These are phyloP conservation scores for Campoletis sonorensis DNA, from an alignment of 1,140 invertebrate genomes.

Conservation along the genomic window DNA sequence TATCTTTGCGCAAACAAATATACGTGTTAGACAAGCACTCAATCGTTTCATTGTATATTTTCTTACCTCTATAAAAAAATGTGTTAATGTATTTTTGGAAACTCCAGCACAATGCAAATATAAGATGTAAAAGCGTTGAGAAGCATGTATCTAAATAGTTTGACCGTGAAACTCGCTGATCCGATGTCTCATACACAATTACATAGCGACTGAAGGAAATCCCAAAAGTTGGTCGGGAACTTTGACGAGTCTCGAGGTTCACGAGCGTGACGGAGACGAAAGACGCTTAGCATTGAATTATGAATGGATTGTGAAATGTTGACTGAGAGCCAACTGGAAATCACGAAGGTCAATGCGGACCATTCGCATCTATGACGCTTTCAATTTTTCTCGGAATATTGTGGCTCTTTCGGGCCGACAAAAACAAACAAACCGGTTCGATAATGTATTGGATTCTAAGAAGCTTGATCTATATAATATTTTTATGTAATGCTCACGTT, in stretches of 20 bases:
- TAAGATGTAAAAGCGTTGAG: background rate
- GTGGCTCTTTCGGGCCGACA: background rate
- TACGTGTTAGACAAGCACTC: no score
- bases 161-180: background rate
- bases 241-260: constrained; percentile 13
- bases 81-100: constrained; percentile 9
- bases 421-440: background rate
- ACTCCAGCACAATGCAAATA: background rate
- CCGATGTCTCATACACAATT: background rate
- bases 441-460: background rate
- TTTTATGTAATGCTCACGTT: background rate
- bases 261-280: background rate
- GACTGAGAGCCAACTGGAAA: constrained; percentile 34
- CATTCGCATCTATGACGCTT: constrained; percentile 26
- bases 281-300: constrained; percentile 3
- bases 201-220: constrained; percentile 24
- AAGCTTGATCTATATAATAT: background rate
- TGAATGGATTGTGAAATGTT: constrained; percentile 29
- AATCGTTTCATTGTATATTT: no score
- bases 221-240: background rate
- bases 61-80: background rate
- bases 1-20: no score
- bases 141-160: background rate
- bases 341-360: constrained; percentile 22
- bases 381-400: background rate